Evolutionary conservation across 2,888 invertebrate genomes (phyloP), one percentile per base, ranked within the genome.

Genomic region (Amiota mariae): DNA sequence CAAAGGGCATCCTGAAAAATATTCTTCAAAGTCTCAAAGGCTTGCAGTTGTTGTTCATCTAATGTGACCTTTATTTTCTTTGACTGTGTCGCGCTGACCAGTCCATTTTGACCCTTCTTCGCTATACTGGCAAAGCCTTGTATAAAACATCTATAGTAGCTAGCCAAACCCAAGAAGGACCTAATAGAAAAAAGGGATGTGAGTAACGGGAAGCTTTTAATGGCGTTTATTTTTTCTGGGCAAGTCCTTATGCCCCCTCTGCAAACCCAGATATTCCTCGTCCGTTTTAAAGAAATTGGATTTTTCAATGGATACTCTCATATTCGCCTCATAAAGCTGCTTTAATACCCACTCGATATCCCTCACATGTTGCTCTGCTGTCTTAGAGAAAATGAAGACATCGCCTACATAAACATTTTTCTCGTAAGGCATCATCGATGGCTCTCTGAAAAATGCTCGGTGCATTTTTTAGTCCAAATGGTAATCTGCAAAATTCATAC

Each of bases 91-190:
- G 54, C 54, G 54, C 36, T 36, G 36, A 57, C 57, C 18, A 10
- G 15, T 10, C 57, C 57, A 8, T 18, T 13, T 57, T 15, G 15
- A 18, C 18, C 57, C 15, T n/a, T 57, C 24, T 24, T 18, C 12
- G 61, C 61, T 8, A 61, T 24, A 12, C 12, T 24, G 4, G 61
- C 61, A 13, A 61, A 61, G 18, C 10, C 57, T n/a, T 13, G 10
- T 10, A 57, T 2, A 18, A 57, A 57, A 1, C 57, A 57, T 57
- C 18, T 1, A 6, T 18, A 57, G 15, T 57, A 57, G 12, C 57
- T n/a, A 10, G 57, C 57, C n/a, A 57, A n/a, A n/a, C 57, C 57
- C 57, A 57, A n/a, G n/a, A 57, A 57, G 1, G 57, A 57, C n/a
- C 57, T 12, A 10, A 57, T 0, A 2, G 8, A 15, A 9, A 13